Base-by-base conservation (phyloP, 2,797 vertebrate genomes). In the Enoplosus armatus region DNA sequence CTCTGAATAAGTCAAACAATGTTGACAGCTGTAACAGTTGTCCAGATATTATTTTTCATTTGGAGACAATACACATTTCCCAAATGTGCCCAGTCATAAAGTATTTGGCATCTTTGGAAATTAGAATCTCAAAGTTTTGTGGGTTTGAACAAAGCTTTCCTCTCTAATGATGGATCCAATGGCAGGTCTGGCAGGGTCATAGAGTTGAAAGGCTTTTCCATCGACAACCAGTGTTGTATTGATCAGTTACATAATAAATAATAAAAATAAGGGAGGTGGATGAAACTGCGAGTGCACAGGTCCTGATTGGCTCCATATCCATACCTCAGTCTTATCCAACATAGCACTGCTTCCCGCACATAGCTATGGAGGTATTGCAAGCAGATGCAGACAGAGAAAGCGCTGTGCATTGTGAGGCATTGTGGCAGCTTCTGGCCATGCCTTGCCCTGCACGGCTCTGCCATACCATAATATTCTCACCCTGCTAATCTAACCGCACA, bases 361-460 rank as follows among this genome's bases (percentile, higher is more conserved):
- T 35, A 60, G 72, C 83, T 45, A 56, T 87, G 82, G 82, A 90
- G 80, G 82, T 85, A 66, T 86, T 86, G 82, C 74, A 84, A 76
- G 67, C 53, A n/a, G 63, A 61, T 59, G 43, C 58, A 75, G 63
- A 82, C 53, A 75, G 58, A 87, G 70, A 56, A 64, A 55, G 73
- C 1, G 56, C 43, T 69, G 71, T 78, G 69, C 43, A 77, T 41
- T 59, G 60, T 48, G 53, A 61, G 63, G 56, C 37, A 39, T 4
- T 58, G 75, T 66, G 50, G 68, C 75, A 79, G 75, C 74, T 72
- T 70, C 74, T 78, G 65, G 65, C 75, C 59, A 74, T 73, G 69
- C 70, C 76, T 73, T 77, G 79, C 75, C 60, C 43, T 63, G 76
- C 74, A 73, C 64, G 9, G 61, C 66, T 80, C 55, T 72, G 62